These are phyloP conservation scores for Orestias chungarensis DNA, from an alignment of 2,797 vertebrate genomes.

Conservation along the genomic window DNA sequence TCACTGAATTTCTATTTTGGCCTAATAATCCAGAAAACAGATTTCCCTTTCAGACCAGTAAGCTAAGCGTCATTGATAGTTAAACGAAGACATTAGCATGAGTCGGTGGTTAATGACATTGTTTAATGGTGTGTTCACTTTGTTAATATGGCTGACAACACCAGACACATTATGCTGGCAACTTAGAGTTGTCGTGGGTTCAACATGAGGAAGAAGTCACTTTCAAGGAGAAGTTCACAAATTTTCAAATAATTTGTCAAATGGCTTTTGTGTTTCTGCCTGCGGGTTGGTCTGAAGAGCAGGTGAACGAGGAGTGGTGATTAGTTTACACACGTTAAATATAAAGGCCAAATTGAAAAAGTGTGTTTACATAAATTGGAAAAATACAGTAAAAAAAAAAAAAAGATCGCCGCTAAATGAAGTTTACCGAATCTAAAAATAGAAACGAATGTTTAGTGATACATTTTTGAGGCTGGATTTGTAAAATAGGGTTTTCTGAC, in stretches of 20 bases:
- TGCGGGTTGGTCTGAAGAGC: slow-evolving; percentile 32
- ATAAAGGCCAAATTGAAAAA: slow-evolving; percentile 16
- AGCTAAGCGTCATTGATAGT: slow-evolving; percentile 90
- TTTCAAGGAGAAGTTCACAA: slow-evolving; percentile 71
- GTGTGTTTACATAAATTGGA: slow-evolving; percentile 11
- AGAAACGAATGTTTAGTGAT: slow-evolving; percentile 6
- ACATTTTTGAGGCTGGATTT: not conserved
- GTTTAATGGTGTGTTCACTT: slow-evolving; percentile 83
- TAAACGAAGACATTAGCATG: slow-evolving; percentile 90
- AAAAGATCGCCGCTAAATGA: slow-evolving; percentile 8
- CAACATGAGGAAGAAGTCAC: slow-evolving; percentile 70
- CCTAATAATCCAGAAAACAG: slow-evolving; percentile 86
- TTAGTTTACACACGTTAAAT: slow-evolving; percentile 34
- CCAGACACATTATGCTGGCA: slow-evolving; percentile 75
- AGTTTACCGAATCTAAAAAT: slow-evolving; percentile 10
- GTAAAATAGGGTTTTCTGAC: not conserved
- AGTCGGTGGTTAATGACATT: slow-evolving; percentile 93
- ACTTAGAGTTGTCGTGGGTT: slow-evolving; percentile 73
- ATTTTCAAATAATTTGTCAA: slow-evolving; percentile 57
- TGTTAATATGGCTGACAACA: slow-evolving; percentile 81
- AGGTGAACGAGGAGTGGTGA: slow-evolving; percentile 32
- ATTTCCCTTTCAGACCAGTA: slow-evolving; percentile 89
- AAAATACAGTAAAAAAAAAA: not conserved
- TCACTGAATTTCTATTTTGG: slow-evolving; percentile 76
- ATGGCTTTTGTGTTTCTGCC: slow-evolving; percentile 48